A percentile compares a stretch with the other conserved stretches of the same genome.
These are phyloP conservation scores for Channa argus DNA, from an alignment of 2,113 vertebrate genomes.

Conservation along the genomic window DNA sequence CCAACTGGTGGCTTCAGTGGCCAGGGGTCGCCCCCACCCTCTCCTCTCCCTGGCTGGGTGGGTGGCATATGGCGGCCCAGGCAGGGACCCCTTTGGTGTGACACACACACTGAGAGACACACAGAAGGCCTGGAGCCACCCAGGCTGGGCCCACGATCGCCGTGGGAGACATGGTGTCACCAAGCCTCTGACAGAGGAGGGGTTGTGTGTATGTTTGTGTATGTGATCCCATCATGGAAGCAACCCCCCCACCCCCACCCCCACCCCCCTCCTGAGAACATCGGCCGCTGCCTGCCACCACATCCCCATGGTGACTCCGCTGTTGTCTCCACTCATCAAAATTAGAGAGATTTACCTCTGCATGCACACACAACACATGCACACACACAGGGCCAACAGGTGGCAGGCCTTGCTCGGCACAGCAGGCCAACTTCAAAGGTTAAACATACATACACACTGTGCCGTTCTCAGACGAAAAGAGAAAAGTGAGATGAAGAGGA, in stretches of 20 bases:
- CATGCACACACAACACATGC: slow-evolving; percentile 63
- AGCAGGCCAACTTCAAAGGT: slow-evolving; percentile 80
- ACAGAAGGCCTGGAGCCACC: slow-evolving; percentile 82
- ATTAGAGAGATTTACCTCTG: slow-evolving; percentile 83
- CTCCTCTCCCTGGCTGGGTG: slow-evolving; percentile 69
- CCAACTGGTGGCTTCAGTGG: slow-evolving; percentile 80
- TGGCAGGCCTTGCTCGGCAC: slow-evolving; percentile 82
- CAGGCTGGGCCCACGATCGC: slow-evolving; percentile 79
- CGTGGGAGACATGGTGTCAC: slow-evolving; percentile 82
- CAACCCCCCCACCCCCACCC: slow-evolving; percentile 2
- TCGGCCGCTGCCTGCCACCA: slow-evolving; percentile 58
- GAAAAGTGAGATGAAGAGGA: slow-evolving; percentile 55
- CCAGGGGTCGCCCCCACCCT: slow-evolving; percentile 70
- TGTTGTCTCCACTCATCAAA: slow-evolving; percentile 82
- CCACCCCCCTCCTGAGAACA: slow-evolving; percentile 65
- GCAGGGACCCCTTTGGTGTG: slow-evolving; percentile 76
- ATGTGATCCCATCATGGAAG: slow-evolving; percentile 72
- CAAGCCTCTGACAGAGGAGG: slow-evolving; percentile 73
- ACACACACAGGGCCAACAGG: slow-evolving; percentile 77
- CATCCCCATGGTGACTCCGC: slow-evolving; percentile 76
- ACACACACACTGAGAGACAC: slow-evolving; percentile 65
- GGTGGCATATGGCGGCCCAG: slow-evolving; percentile 83
- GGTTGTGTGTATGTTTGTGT: slow-evolving; percentile 66
- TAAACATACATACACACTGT: slow-evolving; percentile 71
- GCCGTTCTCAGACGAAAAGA: slow-evolving; percentile 59